Evolutionary conservation across 1,140 invertebrate genomes (phyloP).

Genomic region (Eciton burchellii): DNA sequence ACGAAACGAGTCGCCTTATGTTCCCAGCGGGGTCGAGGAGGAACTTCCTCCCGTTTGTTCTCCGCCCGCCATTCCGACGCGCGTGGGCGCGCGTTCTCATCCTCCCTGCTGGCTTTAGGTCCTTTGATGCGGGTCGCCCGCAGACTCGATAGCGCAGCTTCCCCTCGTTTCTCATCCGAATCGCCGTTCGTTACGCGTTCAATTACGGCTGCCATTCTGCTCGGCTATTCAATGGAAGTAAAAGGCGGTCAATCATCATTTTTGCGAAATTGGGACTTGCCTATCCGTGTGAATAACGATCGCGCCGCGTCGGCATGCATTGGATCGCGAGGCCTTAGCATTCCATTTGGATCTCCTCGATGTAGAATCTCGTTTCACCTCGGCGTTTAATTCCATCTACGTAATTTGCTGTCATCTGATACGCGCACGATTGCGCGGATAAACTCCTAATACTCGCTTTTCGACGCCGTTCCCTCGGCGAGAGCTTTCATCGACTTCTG

Average conservation of each 20-base stretch:
- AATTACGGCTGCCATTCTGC: conserved; percentile 26
- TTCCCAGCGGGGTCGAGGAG: conserved; percentile 15
- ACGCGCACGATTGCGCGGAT: too few relatives aligned
- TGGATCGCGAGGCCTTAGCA: not conserved
- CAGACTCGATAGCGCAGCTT: conserved; percentile 35
- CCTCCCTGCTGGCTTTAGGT: conserved; percentile 28
- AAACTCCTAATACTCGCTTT: too few relatives aligned
- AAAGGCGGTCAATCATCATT: conserved; percentile 26
- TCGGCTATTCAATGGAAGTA: conserved; percentile 39
- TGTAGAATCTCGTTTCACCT: not conserved
- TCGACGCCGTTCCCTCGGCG: too few relatives aligned
- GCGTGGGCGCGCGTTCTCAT: conserved; percentile 43
- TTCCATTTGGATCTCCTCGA: not conserved
- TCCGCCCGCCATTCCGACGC: conserved; percentile 42
- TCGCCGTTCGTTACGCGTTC: conserved; percentile 19
- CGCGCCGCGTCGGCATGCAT: not conserved
- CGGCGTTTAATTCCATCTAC: not conserved
- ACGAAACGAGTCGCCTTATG: conserved; percentile 32
- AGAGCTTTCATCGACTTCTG: too few relatives aligned
- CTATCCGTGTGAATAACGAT: conserved; percentile 18
- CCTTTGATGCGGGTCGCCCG: conserved; percentile 46
- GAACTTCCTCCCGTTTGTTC: conserved; percentile 52
- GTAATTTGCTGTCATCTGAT: not conserved
- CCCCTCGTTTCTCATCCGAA: conserved; percentile 26
- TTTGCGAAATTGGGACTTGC: conserved; percentile 42